These are phyloP conservation scores for Cataglyphis altisquamis DNA, from an alignment of 2,888 invertebrate species.

Conservation along the genomic window DNA sequence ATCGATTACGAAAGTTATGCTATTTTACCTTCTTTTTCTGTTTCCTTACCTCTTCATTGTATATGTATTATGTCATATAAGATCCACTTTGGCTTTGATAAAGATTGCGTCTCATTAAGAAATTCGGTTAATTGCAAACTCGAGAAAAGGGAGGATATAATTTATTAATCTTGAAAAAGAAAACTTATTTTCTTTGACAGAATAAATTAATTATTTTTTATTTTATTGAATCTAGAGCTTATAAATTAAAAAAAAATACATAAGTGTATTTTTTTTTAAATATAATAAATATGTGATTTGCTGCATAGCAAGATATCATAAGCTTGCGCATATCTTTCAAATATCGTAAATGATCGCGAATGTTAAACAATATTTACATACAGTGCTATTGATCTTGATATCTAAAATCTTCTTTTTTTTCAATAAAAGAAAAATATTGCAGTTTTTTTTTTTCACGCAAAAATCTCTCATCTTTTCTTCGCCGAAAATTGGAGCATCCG, in stretches of 20 bases:
- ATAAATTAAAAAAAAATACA: neutral
- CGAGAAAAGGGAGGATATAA: neutral
- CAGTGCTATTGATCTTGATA: neutral
- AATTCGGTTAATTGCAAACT: neutral
- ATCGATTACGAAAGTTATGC: constrained; percentile 74
- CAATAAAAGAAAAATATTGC: neutral
- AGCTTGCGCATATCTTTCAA: neutral
- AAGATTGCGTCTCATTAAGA: neutral
- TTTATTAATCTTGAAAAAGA: neutral
- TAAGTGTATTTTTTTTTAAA: neutral
- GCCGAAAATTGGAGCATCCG: constrained; percentile 1
- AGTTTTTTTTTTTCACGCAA: neutral
- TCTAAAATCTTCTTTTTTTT: neutral
- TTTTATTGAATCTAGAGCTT: too few relatives aligned
- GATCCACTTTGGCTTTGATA: neutral
- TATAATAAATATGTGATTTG: neutral
- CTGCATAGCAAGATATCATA: neutral
- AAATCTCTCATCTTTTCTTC: neutral
- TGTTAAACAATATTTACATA: neutral
- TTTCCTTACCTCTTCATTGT: constrained; percentile 25
- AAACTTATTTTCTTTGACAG: neutral
- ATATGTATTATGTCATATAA: constrained; percentile 31
- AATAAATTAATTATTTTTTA: neutral
- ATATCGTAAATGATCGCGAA: neutral
- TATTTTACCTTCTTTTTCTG: constrained; percentile 59